Evolutionary conservation across 1,140 invertebrate species (phyloP).

Genomic region (Ceratina calcarata): DNA sequence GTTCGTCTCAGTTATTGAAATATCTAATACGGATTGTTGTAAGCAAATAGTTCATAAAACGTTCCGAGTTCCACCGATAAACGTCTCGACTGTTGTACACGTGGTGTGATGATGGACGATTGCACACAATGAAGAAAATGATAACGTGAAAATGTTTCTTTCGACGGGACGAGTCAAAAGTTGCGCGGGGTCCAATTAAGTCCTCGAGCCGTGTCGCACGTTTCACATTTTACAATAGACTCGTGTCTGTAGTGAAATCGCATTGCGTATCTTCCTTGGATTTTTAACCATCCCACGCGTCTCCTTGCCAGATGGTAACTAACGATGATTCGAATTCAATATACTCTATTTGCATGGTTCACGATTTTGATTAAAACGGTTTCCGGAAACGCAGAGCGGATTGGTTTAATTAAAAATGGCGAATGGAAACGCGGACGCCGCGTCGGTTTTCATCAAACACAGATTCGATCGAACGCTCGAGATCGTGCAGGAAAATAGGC

Average conservation of each 20-base stretch:
- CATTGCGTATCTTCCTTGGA: not conserved
- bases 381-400: too few species aligned
- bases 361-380: too few species aligned
- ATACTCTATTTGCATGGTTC: not conserved
- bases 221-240: too few species aligned
- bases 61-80: not conserved
- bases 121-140: constrained; percentile 34
- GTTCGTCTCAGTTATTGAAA: too few species aligned
- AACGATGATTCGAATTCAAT: constrained; percentile 1
- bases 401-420: not conserved
- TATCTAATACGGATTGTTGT: too few species aligned
- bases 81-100: constrained; percentile 3
- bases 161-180: constrained; percentile 54
- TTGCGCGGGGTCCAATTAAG: constrained; percentile 39
- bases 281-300: not conserved
- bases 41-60: too few species aligned
- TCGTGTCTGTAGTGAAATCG: too few species aligned
- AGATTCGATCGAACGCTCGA: not conserved
- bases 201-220: too few species aligned
- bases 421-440: not conserved
- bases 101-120: constrained; percentile 19
- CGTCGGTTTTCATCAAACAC: not conserved
- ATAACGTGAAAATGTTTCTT: constrained; percentile 53
- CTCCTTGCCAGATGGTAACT: too few species aligned
- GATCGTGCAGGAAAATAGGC: not conserved